Conservation (phyloP, 1,140 invertebrate species). For the Nephotettix cincticeps region DNA sequence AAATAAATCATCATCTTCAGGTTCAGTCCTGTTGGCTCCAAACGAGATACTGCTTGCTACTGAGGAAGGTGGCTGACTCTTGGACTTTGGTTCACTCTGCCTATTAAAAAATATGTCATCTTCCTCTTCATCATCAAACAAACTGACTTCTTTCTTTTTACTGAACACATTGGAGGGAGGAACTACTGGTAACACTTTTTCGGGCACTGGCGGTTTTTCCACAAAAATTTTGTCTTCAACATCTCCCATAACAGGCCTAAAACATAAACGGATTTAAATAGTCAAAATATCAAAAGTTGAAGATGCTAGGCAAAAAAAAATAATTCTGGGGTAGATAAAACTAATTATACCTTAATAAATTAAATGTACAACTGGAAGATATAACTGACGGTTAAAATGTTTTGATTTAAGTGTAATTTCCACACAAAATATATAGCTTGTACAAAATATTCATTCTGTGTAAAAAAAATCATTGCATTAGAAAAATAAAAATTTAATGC, state of each 20-base stretch:
- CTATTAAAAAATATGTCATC: neutral
- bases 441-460: too few relatives aligned
- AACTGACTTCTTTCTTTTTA: neutral
- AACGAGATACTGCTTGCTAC: neutral
- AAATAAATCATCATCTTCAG: constrained; percentile 17
- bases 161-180: neutral
- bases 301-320: too few relatives aligned
- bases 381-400: too few relatives aligned
- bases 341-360: too few relatives aligned
- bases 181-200: neutral
- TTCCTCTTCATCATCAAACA: constrained; percentile 4
- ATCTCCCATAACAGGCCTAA: neutral
- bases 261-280: too few relatives aligned
- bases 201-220: neutral
- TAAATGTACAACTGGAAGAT: too few relatives aligned
- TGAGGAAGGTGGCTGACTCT: neutral
- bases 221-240: neutral
- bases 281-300: too few relatives aligned
- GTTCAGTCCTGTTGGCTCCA: neutral
- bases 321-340: too few relatives aligned
- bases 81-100: neutral
- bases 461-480: too few relatives aligned
- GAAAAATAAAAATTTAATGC: too few relatives aligned
- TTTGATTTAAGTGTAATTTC: too few relatives aligned
- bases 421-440: too few relatives aligned